A percentile compares a stretch with the other conserved stretches of the same genome.
phyloP scores from a whole-genome alignment of 2,888 invertebrate genomes.

The Dioctria rufipes region DNA sequence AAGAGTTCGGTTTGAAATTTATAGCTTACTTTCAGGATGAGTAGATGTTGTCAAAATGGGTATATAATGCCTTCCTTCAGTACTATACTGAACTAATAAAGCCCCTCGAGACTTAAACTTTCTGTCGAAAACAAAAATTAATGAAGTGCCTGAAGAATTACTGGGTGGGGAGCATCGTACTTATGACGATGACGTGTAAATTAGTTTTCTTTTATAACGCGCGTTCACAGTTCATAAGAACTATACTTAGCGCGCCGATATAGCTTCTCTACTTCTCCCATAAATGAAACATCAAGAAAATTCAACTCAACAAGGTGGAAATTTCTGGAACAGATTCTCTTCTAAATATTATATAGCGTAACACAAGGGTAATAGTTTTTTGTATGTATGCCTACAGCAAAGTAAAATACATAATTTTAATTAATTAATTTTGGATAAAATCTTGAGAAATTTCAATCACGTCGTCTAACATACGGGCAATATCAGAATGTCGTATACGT shows the following conservation, averaged over 20 bases:
- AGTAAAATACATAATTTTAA: constrained; percentile 31
- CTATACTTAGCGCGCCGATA: background rate
- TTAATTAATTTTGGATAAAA: constrained; percentile 48
- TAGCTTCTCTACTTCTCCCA: background rate
- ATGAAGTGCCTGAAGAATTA: constrained; percentile 37
- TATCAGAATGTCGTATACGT: constrained; percentile 2
- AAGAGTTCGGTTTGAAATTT: constrained; percentile 39
- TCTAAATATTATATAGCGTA: background rate
- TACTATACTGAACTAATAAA: background rate
- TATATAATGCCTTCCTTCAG: background rate
- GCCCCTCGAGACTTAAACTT: background rate
- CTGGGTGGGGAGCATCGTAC: background rate
- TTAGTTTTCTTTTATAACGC: constrained; percentile 37
- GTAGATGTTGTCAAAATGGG: constrained; percentile 21
- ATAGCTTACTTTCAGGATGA: constrained; percentile 39
- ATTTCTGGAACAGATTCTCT: background rate
- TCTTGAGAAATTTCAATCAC: constrained; percentile 40
- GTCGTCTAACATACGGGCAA: constrained; percentile 9
- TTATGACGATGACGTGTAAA: constrained; percentile 37
- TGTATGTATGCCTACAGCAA: constrained; percentile 12
- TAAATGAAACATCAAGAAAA: background rate
- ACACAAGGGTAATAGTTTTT: too few species aligned
- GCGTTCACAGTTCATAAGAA: too few species aligned
- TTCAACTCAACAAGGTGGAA: background rate
- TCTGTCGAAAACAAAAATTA: constrained; percentile 15